Base-by-base conservation (phyloP, 2,797 vertebrate genomes). In the Mormyrus proboscirostris region DNA sequence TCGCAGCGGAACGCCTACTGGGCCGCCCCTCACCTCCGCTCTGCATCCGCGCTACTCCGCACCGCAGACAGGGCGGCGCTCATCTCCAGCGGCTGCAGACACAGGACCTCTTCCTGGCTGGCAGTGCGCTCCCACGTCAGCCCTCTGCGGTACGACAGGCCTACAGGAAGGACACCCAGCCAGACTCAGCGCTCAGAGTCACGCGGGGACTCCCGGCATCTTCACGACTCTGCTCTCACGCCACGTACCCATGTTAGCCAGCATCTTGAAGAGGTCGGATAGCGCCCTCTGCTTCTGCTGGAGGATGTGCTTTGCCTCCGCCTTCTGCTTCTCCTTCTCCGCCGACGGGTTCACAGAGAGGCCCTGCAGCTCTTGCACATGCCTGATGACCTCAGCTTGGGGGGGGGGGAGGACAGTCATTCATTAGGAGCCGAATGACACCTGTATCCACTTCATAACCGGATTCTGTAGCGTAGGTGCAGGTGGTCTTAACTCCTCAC, bases 231-330 rank as follows among this genome's bases (percentile, higher is more conserved):
- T 2, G 62, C 25, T 29, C 9, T 2, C 65, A 6, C 29, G 65
- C 29, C 65, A 89, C 91, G 94, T 88, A 99, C 99, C 99, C 38
- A 96, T 96, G 93, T 96, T 96, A 85, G 96, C 86, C 57, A 99
- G 98, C 94, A 96, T 96, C 94, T 98, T 98, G 92, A 99, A 99
- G 65, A 99, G 97, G 84, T 98, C 98, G 4, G 98, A 95, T 87
- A 99, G 94, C 0, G 98, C 98, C 86, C 98, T 95, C 92, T 99
- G 98, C 92, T 99, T 99, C 93, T 97, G 99, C 95, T 97, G 96
- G 8, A 98, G 97, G 93, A 99, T 98, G 91, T 99, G 97, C 90
- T 99, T 99, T 89, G 96, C 97, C 91, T 98, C 97, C 0, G 97
- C 93, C 65, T 93, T 97, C 93, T 98, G 99, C 91, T 97, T 97